These are phyloP conservation scores for Chymomyza fuscimana DNA, from an alignment of 2,888 invertebrate species.

Conservation along the genomic window DNA sequence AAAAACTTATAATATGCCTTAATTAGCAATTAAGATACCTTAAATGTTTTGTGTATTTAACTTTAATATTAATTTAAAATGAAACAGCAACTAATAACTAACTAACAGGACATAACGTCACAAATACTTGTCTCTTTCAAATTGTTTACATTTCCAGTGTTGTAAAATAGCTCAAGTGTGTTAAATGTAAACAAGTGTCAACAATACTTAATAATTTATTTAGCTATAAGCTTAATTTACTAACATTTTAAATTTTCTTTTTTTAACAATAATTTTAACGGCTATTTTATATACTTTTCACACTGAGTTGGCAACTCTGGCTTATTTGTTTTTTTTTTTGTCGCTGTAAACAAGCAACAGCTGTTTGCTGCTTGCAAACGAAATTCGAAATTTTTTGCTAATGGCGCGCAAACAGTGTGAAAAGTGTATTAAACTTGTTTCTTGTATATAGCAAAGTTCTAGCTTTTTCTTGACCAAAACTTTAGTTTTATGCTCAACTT, in stretches of 20 bases:
- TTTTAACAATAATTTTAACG: too few species aligned
- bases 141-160: constrained; percentile 40
- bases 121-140: not conserved
- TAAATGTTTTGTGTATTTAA: not conserved
- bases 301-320: too few species aligned
- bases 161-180: constrained; percentile 38
- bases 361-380: too few species aligned
- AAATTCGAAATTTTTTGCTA: too few species aligned
- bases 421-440: not conserved
- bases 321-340: too few species aligned
- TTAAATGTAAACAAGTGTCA: constrained; percentile 29
- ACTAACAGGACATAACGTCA: not conserved
- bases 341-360: too few species aligned
- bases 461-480: constrained; percentile 62
- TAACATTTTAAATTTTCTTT: not conserved
- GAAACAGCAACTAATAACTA: not conserved
- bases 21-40: not conserved
- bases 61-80: not conserved
- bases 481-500: constrained; percentile 58
- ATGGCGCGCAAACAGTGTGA: too few species aligned
- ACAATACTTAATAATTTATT: constrained; percentile 53
- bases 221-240: constrained; percentile 48
- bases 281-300: too few species aligned
- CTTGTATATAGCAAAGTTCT: constrained; percentile 18
- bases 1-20: not conserved